These are phyloP conservation scores for Muscicapa adusta DNA, from an alignment of 2,113 vertebrate genomes.

Conservation along the genomic window DNA sequence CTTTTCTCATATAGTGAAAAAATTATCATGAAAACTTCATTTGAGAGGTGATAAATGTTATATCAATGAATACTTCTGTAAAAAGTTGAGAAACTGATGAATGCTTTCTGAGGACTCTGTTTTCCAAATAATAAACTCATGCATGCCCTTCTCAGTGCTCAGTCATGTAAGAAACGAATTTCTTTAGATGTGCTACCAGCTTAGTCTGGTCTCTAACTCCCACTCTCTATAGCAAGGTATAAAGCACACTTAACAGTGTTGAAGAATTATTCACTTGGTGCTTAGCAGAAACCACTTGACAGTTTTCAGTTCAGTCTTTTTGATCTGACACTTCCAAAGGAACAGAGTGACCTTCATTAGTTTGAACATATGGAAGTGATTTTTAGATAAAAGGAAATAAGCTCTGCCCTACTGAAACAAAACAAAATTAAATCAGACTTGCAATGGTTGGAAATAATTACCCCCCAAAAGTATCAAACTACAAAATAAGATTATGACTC, in stretches of 20 bases:
- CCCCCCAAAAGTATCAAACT: neutral
- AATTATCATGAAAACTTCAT: neutral
- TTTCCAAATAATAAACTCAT: neutral
- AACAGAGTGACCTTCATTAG: conserved; percentile 29
- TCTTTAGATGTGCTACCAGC: neutral
- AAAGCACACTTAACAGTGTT: neutral
- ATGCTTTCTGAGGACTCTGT: neutral
- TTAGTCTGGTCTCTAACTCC: conserved; percentile 5
- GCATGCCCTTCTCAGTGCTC: neutral
- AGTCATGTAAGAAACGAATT: neutral
- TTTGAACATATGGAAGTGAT: neutral
- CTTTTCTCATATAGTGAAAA: neutral
- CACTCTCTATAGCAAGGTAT: neutral
- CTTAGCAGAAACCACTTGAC: conserved; percentile 15
- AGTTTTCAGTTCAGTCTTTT: conserved; percentile 32
- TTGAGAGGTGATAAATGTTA: neutral
- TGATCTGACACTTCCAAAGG: conserved; percentile 41
- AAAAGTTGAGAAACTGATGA: neutral
- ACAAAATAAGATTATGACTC: neutral
- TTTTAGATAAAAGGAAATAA: conserved; percentile 23
- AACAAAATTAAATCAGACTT: neutral
- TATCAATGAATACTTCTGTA: neutral
- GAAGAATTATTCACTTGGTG: conserved; percentile 1
- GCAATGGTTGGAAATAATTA: neutral
- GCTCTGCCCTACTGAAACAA: neutral